Conservation (phyloP, 92 coral and sea anemone species). For the Montipora capitata region DNA sequence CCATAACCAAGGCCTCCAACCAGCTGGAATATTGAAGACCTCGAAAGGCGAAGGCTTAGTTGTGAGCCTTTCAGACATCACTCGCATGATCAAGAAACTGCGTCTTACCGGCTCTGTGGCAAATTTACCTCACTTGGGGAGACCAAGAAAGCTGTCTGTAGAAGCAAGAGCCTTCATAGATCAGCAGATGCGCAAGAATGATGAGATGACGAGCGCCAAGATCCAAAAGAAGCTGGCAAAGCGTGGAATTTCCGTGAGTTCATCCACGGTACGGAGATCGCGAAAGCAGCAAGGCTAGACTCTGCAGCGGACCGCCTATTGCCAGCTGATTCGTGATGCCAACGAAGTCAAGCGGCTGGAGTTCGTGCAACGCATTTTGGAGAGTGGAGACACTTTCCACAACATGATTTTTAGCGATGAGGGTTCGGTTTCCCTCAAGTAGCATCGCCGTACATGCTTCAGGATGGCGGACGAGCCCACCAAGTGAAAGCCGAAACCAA, state of each 20-base stretch:
- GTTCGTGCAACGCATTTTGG: too few relatives aligned
- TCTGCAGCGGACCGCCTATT: too few relatives aligned
- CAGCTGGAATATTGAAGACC: constrained; percentile 12
- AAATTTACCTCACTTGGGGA: constrained; percentile 13
- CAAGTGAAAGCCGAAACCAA: constrained; percentile 3
- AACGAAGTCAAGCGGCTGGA: too few relatives aligned
- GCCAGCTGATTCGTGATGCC: too few relatives aligned
- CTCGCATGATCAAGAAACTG: constrained; percentile 11
- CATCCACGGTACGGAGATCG: too few relatives aligned
- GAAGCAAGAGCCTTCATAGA: constrained; percentile 44
- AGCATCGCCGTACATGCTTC: too few relatives aligned
- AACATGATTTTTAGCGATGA: too few relatives aligned
- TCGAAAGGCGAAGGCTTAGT: constrained; percentile 4
- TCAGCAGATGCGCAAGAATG: constrained; percentile 38
- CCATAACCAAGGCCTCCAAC: constrained; percentile 17
- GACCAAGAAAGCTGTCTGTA: constrained; percentile 41
- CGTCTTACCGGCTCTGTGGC: constrained; percentile 1
- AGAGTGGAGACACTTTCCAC: too few relatives aligned
- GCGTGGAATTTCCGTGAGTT: too few relatives aligned
- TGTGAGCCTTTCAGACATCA: constrained; percentile 9
- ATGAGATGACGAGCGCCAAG: constrained; percentile 23
- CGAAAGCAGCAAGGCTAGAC: too few relatives aligned
- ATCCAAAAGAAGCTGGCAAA: not conserved
- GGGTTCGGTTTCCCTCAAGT: too few relatives aligned
- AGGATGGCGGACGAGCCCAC: too few relatives aligned